These are phyloP conservation scores for Coenonympha glycerion DNA, from an alignment of 2,888 invertebrate genomes.

Conservation along the genomic window DNA sequence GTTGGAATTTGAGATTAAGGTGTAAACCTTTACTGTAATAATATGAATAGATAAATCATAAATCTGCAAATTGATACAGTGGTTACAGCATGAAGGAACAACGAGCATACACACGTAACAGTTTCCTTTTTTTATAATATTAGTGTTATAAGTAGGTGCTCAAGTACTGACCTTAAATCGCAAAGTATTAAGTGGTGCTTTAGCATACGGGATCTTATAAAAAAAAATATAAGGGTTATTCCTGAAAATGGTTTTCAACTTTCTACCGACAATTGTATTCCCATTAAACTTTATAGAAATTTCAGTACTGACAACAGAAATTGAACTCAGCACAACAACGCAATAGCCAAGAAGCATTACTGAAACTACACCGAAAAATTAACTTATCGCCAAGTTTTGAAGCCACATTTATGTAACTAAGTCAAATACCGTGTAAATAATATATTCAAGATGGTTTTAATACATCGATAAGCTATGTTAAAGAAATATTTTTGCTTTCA, in stretches of 20 bases:
- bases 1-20: too few species aligned
- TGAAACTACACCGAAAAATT: not conserved
- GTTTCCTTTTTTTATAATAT: too few species aligned
- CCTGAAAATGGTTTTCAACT: not conserved
- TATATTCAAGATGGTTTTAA: not conserved
- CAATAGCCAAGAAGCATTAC: not conserved
- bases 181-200: not conserved
- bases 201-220: not conserved
- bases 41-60: too few species aligned
- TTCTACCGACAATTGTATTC: not conserved
- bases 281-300: not conserved
- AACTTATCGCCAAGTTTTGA: not conserved
- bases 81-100: too few species aligned
- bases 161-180: not conserved
- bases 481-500: not conserved
- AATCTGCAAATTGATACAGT: too few species aligned
- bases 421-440: not conserved
- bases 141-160: too few species aligned
- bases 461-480: not conserved
- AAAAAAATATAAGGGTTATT: not conserved
- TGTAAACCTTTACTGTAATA: too few species aligned
- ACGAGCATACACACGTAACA: too few species aligned
- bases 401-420: not conserved
- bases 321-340: not conserved
- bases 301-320: not conserved